Evolutionary conservation across 37 sponge, comb jelly and placozoan species (phyloP).

Genomic region (Hexactinellida sp.): DNA sequence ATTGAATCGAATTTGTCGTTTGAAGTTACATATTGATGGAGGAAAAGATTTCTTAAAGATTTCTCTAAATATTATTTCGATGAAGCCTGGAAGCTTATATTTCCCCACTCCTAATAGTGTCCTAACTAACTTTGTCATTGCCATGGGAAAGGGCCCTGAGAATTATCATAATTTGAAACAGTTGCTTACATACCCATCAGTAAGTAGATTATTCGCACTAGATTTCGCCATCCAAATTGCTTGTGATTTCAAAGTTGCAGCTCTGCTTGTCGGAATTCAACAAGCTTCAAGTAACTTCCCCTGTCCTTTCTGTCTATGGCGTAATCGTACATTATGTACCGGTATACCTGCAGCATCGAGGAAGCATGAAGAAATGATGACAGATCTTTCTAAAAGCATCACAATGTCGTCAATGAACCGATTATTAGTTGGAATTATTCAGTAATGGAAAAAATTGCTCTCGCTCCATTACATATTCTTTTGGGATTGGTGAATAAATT

Average conservation of each 20-base stretch:
- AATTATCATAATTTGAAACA: conserved; percentile 11
- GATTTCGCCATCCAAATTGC: not conserved
- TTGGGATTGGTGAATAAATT: conserved; percentile 4
- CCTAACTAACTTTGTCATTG: conserved; percentile 17
- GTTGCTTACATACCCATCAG: not conserved
- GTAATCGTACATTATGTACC: conserved; percentile 7
- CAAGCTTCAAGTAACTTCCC: not conserved
- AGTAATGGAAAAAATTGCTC: conserved; percentile 16
- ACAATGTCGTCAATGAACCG: conserved; percentile 8
- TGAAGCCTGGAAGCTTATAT: conserved; percentile 13
- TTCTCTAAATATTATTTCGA: not conserved
- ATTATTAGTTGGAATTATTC: not conserved
- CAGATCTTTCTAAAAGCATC: not conserved
- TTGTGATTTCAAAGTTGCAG: conserved; percentile 14
- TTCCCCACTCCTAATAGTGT: conserved; percentile 10
- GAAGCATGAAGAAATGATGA: not conserved
- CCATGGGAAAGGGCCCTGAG: conserved; percentile 16
- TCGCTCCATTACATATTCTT: conserved; percentile 16
- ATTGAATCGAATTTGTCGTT: not conserved
- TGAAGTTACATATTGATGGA: not conserved
- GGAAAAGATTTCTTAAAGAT: conserved; percentile 13
- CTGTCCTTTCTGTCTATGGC: conserved; percentile 1
- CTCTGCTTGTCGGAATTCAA: conserved; percentile 19
- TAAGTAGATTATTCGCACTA: not conserved
- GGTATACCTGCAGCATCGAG: not conserved